Evolutionary conservation across 2,797 vertebrate species (phyloP).

Genomic region (Anabas testudineus): DNA sequence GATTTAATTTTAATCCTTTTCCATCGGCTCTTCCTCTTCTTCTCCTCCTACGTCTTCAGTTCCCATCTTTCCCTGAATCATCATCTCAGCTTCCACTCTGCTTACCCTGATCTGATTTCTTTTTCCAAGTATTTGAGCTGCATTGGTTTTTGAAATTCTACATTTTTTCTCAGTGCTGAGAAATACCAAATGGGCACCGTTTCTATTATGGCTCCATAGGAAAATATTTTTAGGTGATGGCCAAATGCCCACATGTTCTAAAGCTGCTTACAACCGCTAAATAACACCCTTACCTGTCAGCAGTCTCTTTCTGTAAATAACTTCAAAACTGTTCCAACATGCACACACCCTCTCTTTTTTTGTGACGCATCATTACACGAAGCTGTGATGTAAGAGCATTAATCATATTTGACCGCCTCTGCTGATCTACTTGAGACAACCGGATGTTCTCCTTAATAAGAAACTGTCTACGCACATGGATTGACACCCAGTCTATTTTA

Average conservation of each 20-base stretch:
- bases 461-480: slow-evolving; percentile 10
- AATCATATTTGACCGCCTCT: slow-evolving; percentile 54
- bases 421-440: slow-evolving; percentile 36
- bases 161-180: background rate
- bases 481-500: no score
- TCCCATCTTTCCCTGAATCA: background rate
- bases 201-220: slow-evolving; percentile 2
- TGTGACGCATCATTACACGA: slow-evolving; percentile 63
- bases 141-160: background rate
- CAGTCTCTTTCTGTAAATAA: slow-evolving; percentile 25
- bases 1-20: background rate
- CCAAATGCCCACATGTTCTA: slow-evolving; percentile 7
- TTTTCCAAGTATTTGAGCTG: background rate
- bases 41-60: background rate
- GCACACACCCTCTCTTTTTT: slow-evolving; percentile 9
- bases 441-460: slow-evolving; percentile 19
- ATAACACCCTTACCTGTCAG: slow-evolving; percentile 22
- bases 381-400: slow-evolving; percentile 59
- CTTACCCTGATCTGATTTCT: background rate
- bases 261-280: background rate
- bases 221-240: slow-evolving; percentile 18
- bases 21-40: background rate
- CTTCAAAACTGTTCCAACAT: slow-evolving; percentile 3
- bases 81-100: slow-evolving; percentile 10
- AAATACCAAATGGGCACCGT: background rate